Conservation (phyloP, 2,888 invertebrate genomes). For the Octonoba sinensis region DNA sequence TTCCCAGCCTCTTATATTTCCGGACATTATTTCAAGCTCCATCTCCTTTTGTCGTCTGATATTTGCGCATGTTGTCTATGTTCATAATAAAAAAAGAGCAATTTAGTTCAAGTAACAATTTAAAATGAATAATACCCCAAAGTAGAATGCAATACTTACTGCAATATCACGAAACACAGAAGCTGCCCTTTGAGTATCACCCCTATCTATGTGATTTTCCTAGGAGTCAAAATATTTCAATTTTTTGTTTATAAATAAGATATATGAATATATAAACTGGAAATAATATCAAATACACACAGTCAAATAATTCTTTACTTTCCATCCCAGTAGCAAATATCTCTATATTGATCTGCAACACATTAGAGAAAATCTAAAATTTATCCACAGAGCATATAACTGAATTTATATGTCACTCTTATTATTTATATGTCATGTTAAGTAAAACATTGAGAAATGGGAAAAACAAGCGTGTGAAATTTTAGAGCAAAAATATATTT, state of each 20-base stretch:
- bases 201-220: conserved; percentile 94
- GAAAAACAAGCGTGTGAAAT: no score
- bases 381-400: no score
- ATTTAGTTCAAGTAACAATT: background rate
- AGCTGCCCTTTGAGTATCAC: conserved; percentile 95
- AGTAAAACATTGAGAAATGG: no score
- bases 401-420: no score
- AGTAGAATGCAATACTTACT: conserved; percentile 75
- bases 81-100: background rate
- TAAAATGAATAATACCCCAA: background rate
- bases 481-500: no score
- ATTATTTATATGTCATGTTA: no score
- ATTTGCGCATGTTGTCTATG: conserved; percentile 86
- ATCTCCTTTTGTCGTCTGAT: conserved; percentile 93
- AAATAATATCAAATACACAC: no score
- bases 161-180: conserved; percentile 95
- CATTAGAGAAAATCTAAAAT: no score
- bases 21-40: conserved; percentile 93
- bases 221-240: conserved; percentile 66
- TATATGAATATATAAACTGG: no score
- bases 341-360: no score
- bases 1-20: conserved; percentile 95
- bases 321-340: no score
- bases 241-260: background rate
- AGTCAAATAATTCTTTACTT: no score